Base-by-base conservation (phyloP, 2,113 vertebrate genomes). In the Mus pahari region DNA sequence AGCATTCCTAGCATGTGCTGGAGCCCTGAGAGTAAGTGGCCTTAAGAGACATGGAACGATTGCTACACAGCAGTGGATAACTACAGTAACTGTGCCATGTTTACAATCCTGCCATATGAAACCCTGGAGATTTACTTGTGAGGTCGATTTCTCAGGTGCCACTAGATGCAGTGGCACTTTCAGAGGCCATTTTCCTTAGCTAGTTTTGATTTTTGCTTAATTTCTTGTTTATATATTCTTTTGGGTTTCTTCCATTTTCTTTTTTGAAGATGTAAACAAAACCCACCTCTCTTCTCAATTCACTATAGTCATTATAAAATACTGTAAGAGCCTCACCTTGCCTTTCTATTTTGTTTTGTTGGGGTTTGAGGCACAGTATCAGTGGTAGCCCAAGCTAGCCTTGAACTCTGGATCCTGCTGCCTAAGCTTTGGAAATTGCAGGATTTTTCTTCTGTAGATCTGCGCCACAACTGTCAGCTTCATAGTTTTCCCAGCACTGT, bases 161-260 rank as follows among this genome's bases (percentile, higher is more conserved):
- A 22, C 58, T 75, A 48, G 48, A 48, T 48, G 48, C 53, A 87
- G 78, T 82, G 20, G 7, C 13, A 31, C 79, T 86, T 86, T 86
- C 24, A 66, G 1, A 86, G 19, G 28, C 26, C 28, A 66, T 20
- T 66, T 78, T 94, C 7, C 64, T 82, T 53, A 60, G 53, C 3
- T 48, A 91, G 83, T 75, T 73, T 55, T 71, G 42, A 45, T 87
- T 89, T 28, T n/a, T 86, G 24, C 70, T 91, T 91, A 53, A 79
- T 58, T 75, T 90, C 64, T 48, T 71, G 2, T 81, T 36, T 91
- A 77, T 48, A 70, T 64, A 48, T n/a, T 70, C 4, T 13, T 64
- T 77, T 50, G n/a, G 45, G 19, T 66, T 66, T 78, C 31, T 60
- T 45, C 11, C 0, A 20, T 42, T 66, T 82, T 73, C 33, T 19